These are phyloP conservation scores for Platycheirus albimanus DNA, from an alignment of 2,888 invertebrate genomes.

Conservation along the genomic window DNA sequence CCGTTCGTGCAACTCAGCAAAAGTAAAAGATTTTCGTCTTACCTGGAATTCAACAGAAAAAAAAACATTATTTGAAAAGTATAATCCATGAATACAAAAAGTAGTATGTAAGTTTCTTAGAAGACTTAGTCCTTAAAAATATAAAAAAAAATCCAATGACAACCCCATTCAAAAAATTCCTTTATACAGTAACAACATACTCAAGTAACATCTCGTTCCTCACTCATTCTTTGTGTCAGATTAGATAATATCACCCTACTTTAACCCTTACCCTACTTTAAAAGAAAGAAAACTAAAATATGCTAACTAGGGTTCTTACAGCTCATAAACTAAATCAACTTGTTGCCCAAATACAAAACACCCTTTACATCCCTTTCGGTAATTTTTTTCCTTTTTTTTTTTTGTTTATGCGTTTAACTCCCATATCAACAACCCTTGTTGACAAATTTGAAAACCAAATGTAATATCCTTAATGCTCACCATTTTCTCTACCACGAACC, in stretches of 20 bases:
- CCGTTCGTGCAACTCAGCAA: no score
- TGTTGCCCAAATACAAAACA: conserved; percentile 35
- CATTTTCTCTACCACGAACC: conserved; percentile 15
- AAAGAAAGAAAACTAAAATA: not conserved
- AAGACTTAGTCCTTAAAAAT: no score
- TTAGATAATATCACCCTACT: conserved; percentile 4
- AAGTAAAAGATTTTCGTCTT: conserved; percentile 8
- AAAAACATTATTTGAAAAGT: not conserved
- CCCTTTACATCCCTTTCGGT: not conserved
- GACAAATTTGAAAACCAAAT: conserved; percentile 70
- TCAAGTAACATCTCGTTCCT: not conserved
- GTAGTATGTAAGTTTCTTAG: not conserved
- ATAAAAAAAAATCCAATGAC: not conserved
- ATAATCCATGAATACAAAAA: not conserved
- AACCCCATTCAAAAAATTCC: conserved; percentile 1
- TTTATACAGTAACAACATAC: no score
- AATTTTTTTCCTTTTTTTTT: not conserved
- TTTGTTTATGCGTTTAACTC: no score
- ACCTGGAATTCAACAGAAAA: not conserved
- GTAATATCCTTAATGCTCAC: conserved; percentile 65
- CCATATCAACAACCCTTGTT: conserved; percentile 35
- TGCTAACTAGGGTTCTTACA: conserved; percentile 13
- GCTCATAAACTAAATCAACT: conserved; percentile 36
- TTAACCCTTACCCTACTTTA: not conserved
- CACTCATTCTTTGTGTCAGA: conserved; percentile 11